phyloP scores from a whole-genome alignment of 2,888 invertebrate species.

The Lucinisca nassula region DNA sequence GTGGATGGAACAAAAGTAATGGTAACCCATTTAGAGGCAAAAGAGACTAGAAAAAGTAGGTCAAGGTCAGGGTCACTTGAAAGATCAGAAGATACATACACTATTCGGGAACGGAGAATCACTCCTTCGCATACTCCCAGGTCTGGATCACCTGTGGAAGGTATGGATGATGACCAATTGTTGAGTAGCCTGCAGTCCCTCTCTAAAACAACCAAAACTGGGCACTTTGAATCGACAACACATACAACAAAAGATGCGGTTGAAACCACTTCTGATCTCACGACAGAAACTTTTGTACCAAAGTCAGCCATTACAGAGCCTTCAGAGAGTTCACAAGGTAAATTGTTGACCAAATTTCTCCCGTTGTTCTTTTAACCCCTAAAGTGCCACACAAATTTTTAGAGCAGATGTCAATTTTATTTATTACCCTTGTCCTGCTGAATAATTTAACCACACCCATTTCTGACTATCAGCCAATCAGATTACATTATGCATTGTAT shows the following conservation, averaged over 20 bases:
- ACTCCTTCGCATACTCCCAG: constrained; percentile 71
- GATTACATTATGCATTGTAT: no score
- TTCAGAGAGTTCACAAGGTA: not conserved
- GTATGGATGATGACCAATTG: not conserved
- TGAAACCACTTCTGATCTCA: constrained; percentile 59
- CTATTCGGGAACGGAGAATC: constrained; percentile 50
- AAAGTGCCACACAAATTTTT: no score
- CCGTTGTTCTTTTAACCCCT: no score
- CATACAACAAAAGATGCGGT: constrained; percentile 60
- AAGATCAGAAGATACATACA: constrained; percentile 46
- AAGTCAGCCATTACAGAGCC: not conserved
- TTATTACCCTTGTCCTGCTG: no score
- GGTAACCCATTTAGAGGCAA: constrained; percentile 69
- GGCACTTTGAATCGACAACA: constrained; percentile 65
- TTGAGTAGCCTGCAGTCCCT: not conserved
- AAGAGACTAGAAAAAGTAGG: constrained; percentile 67
- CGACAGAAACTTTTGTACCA: constrained; percentile 49
- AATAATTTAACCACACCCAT: no score
- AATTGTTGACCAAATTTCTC: no score
- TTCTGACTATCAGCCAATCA: no score
- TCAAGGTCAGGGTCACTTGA: constrained; percentile 76
- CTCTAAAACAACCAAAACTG: not conserved
- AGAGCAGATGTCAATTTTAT: no score
- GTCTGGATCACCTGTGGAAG: constrained; percentile 47
- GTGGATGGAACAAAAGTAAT: constrained; percentile 74